These are phyloP conservation scores for Acronicta leporina DNA, from an alignment of 2,888 invertebrate species.

Conservation along the genomic window DNA sequence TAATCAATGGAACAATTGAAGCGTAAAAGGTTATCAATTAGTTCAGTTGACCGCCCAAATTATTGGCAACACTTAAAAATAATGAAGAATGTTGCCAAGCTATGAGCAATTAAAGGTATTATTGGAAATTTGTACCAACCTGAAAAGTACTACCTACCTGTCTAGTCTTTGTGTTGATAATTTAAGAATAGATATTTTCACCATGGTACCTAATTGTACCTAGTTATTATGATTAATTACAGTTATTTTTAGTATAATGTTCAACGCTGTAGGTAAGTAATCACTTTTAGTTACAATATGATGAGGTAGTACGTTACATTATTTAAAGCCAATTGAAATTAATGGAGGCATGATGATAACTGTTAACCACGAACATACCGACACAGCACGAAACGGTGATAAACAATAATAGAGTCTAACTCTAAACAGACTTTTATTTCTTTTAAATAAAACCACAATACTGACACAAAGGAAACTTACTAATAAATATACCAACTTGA, in stretches of 20 bases:
- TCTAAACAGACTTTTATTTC: not conserved
- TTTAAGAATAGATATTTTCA: too few species aligned
- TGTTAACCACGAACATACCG: conserved; percentile 15
- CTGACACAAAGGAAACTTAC: not conserved
- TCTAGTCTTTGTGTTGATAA: too few species aligned
- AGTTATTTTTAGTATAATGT: conserved; percentile 10
- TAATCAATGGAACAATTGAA: conserved; percentile 1
- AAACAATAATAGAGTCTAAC: conserved; percentile 1
- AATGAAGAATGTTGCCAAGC: not conserved
- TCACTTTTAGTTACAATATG: conserved; percentile 16
- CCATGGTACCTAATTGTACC: not conserved
- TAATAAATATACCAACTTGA: too few species aligned
- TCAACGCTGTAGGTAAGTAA: conserved; percentile 5
- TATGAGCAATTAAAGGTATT: not conserved
- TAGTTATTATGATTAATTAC: too few species aligned
- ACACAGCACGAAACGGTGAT: conserved; percentile 16
- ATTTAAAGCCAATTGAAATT: conserved; percentile 23
- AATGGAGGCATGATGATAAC: conserved; percentile 24
- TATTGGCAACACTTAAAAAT: conserved; percentile 10
- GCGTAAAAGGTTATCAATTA: conserved; percentile 19
- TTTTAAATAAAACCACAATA: conserved; percentile 2
- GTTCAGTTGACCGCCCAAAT: not conserved
- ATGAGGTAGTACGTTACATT: conserved; percentile 3
- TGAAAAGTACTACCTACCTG: too few species aligned
- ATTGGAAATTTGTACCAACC: too few species aligned